Evolutionary conservation across 2,113 vertebrate species (phyloP).

Genomic region (Cynoglossus semilaevis): DNA sequence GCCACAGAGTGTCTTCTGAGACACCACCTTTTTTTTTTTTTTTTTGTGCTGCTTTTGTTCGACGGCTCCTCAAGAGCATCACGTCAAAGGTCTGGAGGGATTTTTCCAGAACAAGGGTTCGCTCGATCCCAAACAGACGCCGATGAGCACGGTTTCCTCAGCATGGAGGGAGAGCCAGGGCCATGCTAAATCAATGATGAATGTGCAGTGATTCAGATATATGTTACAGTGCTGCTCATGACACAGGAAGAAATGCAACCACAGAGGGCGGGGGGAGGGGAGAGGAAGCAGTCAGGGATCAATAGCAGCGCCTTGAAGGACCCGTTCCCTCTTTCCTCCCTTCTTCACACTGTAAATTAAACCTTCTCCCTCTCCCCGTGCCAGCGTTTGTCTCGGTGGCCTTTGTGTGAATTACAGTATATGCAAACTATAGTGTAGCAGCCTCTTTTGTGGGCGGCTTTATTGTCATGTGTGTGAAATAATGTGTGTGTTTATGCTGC

Average conservation of each 20-base stretch:
- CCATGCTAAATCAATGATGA: conserved; percentile 55
- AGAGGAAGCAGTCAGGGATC: conserved; percentile 45
- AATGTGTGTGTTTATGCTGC: conserved; percentile 62
- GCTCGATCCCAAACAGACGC: conserved; percentile 26
- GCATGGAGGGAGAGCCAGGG: conserved; percentile 26
- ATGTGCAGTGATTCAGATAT: conserved; percentile 54
- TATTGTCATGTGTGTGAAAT: conserved; percentile 46
- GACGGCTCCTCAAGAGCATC: conserved; percentile 20
- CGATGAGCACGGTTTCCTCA: conserved; percentile 31
- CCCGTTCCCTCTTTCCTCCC: conserved; percentile 35
- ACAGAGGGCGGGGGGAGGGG: conserved; percentile 34
- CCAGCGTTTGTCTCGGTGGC: conserved; percentile 48
- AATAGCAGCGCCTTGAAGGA: conserved; percentile 60
- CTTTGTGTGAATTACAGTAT: conserved; percentile 35
- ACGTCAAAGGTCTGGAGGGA: conserved; percentile 13
- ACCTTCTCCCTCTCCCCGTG: conserved; percentile 18
- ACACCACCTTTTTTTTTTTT: neutral
- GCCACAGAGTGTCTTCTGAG: conserved; percentile 27
- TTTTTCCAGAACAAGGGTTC: conserved; percentile 13
- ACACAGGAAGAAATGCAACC: conserved; percentile 70
- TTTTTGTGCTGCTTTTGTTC: conserved; percentile 13
- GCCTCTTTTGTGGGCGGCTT: conserved; percentile 36
- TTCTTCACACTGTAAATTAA: conserved; percentile 55
- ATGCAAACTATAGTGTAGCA: conserved; percentile 29
- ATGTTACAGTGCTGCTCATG: conserved; percentile 62